Evolutionary conservation across 2,797 vertebrate genomes (phyloP).

Genomic region (Myotis myotis): DNA sequence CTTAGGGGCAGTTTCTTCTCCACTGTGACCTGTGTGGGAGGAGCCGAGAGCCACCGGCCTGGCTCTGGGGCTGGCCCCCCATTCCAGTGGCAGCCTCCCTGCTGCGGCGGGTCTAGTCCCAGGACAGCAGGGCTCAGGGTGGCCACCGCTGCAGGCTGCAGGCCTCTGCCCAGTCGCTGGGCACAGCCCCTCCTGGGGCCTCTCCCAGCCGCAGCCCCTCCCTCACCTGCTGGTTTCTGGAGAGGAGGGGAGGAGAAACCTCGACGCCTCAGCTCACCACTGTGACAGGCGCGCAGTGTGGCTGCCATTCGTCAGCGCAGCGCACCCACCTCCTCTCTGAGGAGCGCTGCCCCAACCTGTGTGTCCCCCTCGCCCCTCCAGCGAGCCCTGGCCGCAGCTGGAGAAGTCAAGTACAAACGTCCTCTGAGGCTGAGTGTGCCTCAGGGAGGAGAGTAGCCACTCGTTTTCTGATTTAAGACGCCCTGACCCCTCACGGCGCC

Average conservation of each 20-base stretch:
- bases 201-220: background rate
- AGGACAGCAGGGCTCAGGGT: background rate
- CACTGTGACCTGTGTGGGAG: no score
- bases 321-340: constrained; percentile 81
- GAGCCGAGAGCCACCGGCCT: background rate
- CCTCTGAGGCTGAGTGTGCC: constrained; percentile 75
- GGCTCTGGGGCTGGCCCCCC: background rate
- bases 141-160: background rate
- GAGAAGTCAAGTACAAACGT: constrained; percentile 79
- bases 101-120: background rate
- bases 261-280: constrained; percentile 81
- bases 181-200: fast-evolving
- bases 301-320: constrained; percentile 86
- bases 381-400: constrained; percentile 52
- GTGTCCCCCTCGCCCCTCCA: no score
- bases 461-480: no score
- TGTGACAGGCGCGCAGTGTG: constrained; percentile 83
- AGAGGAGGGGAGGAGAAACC: constrained; percentile 29
- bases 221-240: background rate
- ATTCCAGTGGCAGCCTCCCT: fast-evolving
- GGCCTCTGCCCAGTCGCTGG: background rate
- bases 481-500: no score
- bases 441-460: constrained; percentile 60
- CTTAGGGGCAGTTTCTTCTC: no score
- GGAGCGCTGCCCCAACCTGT: constrained; percentile 72